Evolutionary conservation across 2,888 invertebrate genomes (phyloP).

Genomic region (Phalera bucephala): DNA sequence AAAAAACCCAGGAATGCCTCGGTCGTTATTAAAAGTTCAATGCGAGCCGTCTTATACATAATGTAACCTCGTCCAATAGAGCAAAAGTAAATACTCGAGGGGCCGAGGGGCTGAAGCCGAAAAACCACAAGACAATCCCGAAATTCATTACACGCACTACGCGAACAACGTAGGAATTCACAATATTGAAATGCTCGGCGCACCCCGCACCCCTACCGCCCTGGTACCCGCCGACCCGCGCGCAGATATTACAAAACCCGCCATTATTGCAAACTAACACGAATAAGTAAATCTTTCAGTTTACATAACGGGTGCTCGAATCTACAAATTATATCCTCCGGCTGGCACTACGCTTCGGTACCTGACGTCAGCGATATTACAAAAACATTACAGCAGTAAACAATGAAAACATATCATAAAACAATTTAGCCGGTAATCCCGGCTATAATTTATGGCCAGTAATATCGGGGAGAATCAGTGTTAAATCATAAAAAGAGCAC

Average conservation of each 20-base stretch:
- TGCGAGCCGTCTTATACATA: slow-evolving; percentile 38
- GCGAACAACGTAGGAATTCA: slow-evolving; percentile 78
- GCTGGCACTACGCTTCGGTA: neutral
- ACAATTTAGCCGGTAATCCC: slow-evolving; percentile 73
- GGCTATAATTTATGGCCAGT: slow-evolving; percentile 67
- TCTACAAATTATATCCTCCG: neutral
- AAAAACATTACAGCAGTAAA: slow-evolving; percentile 34
- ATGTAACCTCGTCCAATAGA: slow-evolving; percentile 46
- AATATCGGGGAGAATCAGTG: slow-evolving; percentile 73
- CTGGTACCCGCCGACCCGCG: slow-evolving; percentile 23
- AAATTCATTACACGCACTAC: slow-evolving; percentile 78
- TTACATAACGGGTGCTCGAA: slow-evolving; percentile 30
- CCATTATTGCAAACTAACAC: slow-evolving; percentile 62
- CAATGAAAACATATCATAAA: slow-evolving; percentile 73
- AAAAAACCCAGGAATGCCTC: slow-evolving; percentile 42
- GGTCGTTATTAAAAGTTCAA: slow-evolving; percentile 40
- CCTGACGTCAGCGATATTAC: slow-evolving; percentile 28
- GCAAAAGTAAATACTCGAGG: slow-evolving; percentile 54
- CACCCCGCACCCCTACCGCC: slow-evolving; percentile 35
- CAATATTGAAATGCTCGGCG: slow-evolving; percentile 75
- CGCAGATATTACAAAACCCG: slow-evolving; percentile 53
- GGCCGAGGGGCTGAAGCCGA: slow-evolving; percentile 59
- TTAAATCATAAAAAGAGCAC: slow-evolving; percentile 78
- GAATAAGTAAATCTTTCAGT: slow-evolving; percentile 61
- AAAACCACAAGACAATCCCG: slow-evolving; percentile 79